Evolutionary conservation across 2,113 vertebrate species (phyloP).

Genomic region (Chrysemys picta): DNA sequence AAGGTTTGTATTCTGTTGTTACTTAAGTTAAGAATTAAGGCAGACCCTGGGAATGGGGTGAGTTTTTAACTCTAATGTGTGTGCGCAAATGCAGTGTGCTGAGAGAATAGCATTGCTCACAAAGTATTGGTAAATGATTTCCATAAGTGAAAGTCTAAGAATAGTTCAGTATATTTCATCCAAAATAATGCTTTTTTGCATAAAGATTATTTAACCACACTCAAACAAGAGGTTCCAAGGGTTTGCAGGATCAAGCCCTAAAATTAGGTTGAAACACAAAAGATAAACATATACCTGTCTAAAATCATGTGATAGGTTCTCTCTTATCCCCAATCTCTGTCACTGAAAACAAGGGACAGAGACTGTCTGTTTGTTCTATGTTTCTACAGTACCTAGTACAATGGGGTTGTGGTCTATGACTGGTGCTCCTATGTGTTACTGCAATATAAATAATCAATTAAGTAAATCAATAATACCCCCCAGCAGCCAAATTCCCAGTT

Average conservation of each 20-base stretch:
- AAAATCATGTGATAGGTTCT: background rate
- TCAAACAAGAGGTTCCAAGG: background rate
- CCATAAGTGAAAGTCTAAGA: background rate
- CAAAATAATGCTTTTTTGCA: background rate
- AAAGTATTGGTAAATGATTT: background rate
- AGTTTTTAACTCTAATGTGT: background rate
- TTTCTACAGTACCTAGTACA: background rate
- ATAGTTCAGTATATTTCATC: background rate
- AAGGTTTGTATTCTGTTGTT: rapidly evolving
- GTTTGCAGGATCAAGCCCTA: background rate
- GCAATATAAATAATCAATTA: background rate
- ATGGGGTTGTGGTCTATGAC: background rate
- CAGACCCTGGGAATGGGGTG: background rate
- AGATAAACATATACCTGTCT: background rate
- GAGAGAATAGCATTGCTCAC: background rate
- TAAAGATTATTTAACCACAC: background rate
- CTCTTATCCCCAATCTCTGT: background rate
- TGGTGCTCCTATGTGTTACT: background rate
- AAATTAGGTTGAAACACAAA: background rate
- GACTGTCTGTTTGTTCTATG: background rate
- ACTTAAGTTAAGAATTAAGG: background rate
- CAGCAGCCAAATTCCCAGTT: background rate
- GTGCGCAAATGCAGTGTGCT: rapidly evolving
- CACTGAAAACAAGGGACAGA: background rate
- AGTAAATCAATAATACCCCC: background rate